A percentile compares a stretch with the other conserved stretches of the same genome.
Evolutionary conservation across 2,888 invertebrate species (phyloP).

Genomic region (Rotaria magnacalcarata): DNA sequence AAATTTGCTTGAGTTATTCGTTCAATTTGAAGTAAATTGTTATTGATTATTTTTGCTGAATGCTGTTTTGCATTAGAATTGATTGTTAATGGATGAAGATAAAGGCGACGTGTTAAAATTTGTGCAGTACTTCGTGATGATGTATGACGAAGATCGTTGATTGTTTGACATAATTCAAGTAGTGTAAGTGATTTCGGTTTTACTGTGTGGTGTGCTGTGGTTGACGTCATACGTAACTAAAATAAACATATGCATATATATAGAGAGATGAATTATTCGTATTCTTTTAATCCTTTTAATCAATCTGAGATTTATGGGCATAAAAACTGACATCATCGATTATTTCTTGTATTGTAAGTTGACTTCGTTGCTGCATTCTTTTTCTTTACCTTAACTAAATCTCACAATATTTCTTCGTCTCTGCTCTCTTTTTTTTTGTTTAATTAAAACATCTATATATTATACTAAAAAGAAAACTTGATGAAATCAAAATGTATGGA

Average conservation of each 20-base stretch:
- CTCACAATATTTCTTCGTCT: no score
- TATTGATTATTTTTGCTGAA: neutral
- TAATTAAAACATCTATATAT: no score
- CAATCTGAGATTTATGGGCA: no score
- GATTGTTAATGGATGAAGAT: neutral
- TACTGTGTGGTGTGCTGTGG: neutral
- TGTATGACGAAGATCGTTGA: neutral
- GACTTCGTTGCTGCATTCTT: no score
- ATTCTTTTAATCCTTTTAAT: no score
- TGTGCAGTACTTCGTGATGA: neutral
- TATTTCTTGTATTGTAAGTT: no score
- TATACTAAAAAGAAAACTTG: no score
- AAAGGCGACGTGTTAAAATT: constrained; percentile 13
- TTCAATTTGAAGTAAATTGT: neutral
- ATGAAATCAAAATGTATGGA: no score
- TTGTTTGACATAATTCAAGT: neutral
- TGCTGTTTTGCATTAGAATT: neutral
- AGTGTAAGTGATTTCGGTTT: neutral
- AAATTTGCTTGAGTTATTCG: neutral
- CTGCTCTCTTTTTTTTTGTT: no score
- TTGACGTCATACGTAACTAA: neutral
- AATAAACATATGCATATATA: neutral
- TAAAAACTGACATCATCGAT: no score
- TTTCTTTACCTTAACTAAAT: no score
- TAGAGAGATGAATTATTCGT: neutral